A percentile compares a stretch with the other conserved stretches of the same genome.
These are phyloP conservation scores for Chromobotia macracanthus DNA, from an alignment of 2,797 vertebrate genomes.

Conservation along the genomic window DNA sequence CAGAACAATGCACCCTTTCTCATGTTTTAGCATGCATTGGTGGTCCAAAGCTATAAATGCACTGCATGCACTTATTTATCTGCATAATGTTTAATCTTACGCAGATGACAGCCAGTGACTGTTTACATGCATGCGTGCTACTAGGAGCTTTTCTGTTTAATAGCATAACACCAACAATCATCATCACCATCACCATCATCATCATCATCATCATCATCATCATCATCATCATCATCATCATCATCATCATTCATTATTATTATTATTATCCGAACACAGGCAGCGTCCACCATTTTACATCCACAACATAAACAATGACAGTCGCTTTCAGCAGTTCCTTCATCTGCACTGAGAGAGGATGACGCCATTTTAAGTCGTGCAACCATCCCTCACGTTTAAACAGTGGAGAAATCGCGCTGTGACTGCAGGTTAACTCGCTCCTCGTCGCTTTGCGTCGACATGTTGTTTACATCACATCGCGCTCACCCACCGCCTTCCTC, in stretches of 20 bases:
- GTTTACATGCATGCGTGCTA: neutral
- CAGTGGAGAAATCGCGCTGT: neutral
- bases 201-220: no score
- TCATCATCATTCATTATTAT: no score
- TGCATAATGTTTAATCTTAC: neutral
- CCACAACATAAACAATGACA: conserved; percentile 63
- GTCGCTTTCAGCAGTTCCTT: conserved; percentile 47
- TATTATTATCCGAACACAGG: neutral
- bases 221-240: no score
- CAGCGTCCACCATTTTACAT: conserved; percentile 66
- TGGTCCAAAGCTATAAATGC: neutral
- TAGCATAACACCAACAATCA: neutral
- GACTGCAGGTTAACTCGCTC: neutral
- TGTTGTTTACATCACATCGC: conserved; percentile 52
- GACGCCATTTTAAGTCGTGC: conserved; percentile 60
- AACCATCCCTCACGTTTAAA: neutral
- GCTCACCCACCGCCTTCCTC: conserved; percentile 47
- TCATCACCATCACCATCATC: no score
- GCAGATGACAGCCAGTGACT: neutral
- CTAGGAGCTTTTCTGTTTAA: neutral
- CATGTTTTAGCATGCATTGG: neutral
- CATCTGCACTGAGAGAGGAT: conserved; percentile 27
- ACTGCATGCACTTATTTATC: no score
- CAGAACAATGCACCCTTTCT: conserved; percentile 5
- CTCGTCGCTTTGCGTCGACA: neutral